Percentiles rank a stretch among this genome's conserved stretches.
Conservation (phyloP, 2,797 vertebrate genomes). For the Sebastes vulpes region DNA sequence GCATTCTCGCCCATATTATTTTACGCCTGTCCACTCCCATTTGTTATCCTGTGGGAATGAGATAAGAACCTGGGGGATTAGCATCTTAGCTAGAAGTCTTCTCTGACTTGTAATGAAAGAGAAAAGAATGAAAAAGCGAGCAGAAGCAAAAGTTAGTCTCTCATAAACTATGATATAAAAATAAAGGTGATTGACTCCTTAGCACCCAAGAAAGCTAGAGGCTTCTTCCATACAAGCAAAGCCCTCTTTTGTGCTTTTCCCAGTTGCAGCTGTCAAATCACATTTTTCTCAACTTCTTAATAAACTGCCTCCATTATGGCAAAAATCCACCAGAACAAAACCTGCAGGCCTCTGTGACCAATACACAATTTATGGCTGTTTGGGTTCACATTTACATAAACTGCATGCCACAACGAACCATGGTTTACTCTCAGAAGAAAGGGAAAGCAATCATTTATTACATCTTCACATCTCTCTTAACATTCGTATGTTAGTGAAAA, state of each 20-base stretch:
- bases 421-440: slow-evolving; percentile 11
- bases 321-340: slow-evolving; percentile 66
- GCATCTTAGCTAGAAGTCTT: slow-evolving; percentile 86
- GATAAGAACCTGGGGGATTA: slow-evolving; percentile 94
- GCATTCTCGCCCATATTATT: slow-evolving; percentile 94
- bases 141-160: slow-evolving; percentile 35
- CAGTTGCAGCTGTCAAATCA: slow-evolving; percentile 80
- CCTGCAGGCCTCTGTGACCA: slow-evolving; percentile 66
- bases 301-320: slow-evolving; percentile 71
- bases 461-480: background rate
- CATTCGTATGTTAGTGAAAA: background rate
- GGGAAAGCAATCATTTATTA: background rate
- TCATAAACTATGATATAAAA: background rate
- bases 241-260: slow-evolving; percentile 51
- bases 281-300: slow-evolving; percentile 83
- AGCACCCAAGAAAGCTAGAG: slow-evolving; percentile 33
- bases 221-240: slow-evolving; percentile 41
- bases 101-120: slow-evolving; percentile 78
- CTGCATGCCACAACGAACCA: slow-evolving; percentile 19
- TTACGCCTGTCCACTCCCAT: slow-evolving; percentile 97
- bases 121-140: background rate
- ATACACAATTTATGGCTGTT: slow-evolving; percentile 52
- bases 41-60: slow-evolving; percentile 95
- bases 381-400: slow-evolving; percentile 45
- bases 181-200: slow-evolving; percentile 18